phyloP scores from a whole-genome alignment of 1,140 invertebrate genomes.

The Reticulitermes speratus region DNA sequence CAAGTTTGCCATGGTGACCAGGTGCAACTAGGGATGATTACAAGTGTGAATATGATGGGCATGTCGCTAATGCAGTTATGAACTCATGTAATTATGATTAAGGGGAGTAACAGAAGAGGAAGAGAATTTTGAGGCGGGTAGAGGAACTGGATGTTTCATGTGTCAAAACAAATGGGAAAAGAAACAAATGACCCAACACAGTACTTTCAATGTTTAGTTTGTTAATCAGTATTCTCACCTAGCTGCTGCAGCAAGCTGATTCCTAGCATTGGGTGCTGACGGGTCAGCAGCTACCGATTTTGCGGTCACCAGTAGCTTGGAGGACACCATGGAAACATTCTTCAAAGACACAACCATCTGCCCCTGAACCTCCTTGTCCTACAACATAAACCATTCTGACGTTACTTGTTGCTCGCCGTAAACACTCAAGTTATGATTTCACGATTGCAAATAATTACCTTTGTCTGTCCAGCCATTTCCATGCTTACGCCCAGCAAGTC shows the following conservation, averaged over 20 bases:
- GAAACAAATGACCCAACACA: not conserved
- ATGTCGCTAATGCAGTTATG: too few relatives aligned
- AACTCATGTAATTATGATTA: too few relatives aligned
- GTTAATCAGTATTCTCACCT: slow-evolving; percentile 49
- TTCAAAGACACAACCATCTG: slow-evolving; percentile 84
- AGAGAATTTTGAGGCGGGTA: too few relatives aligned
- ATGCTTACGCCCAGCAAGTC: slow-evolving; percentile 72
- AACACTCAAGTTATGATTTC: not conserved
- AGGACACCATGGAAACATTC: slow-evolving; percentile 83
- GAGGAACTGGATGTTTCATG: too few relatives aligned
- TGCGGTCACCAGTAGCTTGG: slow-evolving; percentile 81
- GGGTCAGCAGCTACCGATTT: slow-evolving; percentile 89
- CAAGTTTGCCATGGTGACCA: too few relatives aligned
- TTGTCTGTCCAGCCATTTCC: slow-evolving; percentile 79
- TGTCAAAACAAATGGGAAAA: too few relatives aligned
- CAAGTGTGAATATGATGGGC: too few relatives aligned
- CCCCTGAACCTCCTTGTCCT: slow-evolving; percentile 66
- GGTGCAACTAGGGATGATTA: too few relatives aligned
- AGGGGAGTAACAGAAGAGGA: too few relatives aligned
- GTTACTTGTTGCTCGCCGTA: not conserved
- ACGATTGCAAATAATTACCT: slow-evolving; percentile 41
- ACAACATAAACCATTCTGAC: slow-evolving; percentile 6
- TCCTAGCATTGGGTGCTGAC: slow-evolving; percentile 85
- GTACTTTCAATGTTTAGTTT: not conserved
- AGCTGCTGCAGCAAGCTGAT: slow-evolving; percentile 81